A percentile compares a stretch with the other conserved stretches of the same genome.
Evolutionary conservation across 2,888 invertebrate genomes (phyloP).

Genomic region (Glyphotaelius pellucidus): DNA sequence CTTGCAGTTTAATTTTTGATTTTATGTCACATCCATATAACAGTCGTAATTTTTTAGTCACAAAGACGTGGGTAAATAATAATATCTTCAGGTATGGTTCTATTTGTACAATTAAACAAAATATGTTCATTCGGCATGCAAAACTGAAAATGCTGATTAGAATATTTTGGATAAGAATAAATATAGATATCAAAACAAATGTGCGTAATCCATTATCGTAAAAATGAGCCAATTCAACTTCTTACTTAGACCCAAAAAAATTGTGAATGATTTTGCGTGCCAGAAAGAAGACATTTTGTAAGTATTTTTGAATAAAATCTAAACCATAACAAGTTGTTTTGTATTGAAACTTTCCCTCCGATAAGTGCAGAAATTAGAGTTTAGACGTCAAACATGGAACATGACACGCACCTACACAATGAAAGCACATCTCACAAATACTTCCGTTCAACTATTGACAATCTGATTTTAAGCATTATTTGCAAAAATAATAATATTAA

Average conservation of each 20-base stretch:
- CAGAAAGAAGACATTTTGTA: not conserved
- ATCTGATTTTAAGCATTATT: not conserved
- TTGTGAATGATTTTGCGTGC: not conserved
- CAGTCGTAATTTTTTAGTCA: not conserved
- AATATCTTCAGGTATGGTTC: not conserved
- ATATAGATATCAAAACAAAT: not conserved
- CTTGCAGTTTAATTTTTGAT: not conserved
- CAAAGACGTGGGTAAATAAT: not conserved
- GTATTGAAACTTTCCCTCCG: not conserved
- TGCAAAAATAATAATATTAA: not conserved
- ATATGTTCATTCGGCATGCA: not conserved
- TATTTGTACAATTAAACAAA: not conserved
- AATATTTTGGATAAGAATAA: not conserved
- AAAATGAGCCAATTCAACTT: too few species aligned
- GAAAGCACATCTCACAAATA: constrained; percentile 3
- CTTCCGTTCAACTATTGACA: not conserved
- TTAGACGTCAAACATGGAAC: constrained; percentile 35
- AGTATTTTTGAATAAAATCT: not conserved
- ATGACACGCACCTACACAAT: not conserved
- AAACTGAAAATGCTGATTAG: not conserved
- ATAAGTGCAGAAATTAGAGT: constrained; percentile 14
- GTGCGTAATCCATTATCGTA: too few species aligned
- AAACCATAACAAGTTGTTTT: not conserved
- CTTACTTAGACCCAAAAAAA: not conserved
- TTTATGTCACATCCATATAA: not conserved